phyloP scores from a whole-genome alignment of 2,797 vertebrate genomes.

The Stomatorhinus walkeri region DNA sequence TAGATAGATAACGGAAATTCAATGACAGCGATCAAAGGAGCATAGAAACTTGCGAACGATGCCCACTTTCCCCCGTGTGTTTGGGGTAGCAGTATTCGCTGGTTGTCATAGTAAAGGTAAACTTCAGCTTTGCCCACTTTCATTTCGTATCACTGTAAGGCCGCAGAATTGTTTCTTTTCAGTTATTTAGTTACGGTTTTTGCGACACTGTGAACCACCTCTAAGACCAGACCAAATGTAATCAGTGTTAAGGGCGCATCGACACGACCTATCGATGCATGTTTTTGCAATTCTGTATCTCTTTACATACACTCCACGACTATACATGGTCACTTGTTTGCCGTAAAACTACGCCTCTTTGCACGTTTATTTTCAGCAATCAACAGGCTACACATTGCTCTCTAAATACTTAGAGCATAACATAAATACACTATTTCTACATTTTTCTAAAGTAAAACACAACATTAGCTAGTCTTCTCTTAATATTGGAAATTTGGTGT shows the following conservation, averaged over 20 bases:
- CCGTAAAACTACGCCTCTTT: not conserved
- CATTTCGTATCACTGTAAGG: not conserved
- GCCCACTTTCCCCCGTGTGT: not conserved
- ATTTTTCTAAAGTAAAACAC: not conserved
- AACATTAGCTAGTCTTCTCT: not conserved
- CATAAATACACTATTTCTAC: not conserved
- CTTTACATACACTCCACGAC: not conserved
- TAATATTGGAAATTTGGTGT: not conserved
- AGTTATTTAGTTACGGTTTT: not conserved
- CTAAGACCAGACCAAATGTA: not conserved
- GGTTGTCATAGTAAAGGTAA: conserved; percentile 3
- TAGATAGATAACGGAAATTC: not conserved
- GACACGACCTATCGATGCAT: not conserved
- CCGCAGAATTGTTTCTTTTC: not conserved
- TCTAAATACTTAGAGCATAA: not conserved
- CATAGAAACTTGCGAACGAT: not conserved
- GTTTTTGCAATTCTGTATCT: not conserved
- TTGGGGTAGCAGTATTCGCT: not conserved
- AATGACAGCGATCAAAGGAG: not conserved
- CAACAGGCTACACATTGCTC: not conserved
- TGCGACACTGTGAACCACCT: not conserved
- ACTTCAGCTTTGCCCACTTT: conserved; percentile 14
- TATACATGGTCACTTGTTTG: not conserved
- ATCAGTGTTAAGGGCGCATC: not conserved
- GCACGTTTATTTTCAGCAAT: not conserved